Conservation (phyloP, 2,888 invertebrate species). For the Apamea crenata region DNA sequence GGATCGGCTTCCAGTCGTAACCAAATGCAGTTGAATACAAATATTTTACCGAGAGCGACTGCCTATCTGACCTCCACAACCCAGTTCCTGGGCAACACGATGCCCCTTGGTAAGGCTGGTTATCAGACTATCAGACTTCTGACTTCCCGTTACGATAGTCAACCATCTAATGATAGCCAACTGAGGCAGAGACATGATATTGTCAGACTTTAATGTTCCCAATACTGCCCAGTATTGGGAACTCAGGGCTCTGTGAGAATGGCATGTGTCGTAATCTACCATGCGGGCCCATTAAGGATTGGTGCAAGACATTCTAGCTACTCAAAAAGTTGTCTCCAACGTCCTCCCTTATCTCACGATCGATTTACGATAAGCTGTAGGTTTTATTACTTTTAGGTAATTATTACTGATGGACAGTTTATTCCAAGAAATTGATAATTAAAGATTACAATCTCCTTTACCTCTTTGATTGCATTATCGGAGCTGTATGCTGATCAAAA, state of each 20-base stretch:
- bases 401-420: background rate
- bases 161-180: background rate
- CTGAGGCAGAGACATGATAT: background rate
- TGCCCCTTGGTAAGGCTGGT: background rate
- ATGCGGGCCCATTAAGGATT: too few species aligned
- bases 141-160: background rate
- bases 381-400: too few species aligned
- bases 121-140: background rate
- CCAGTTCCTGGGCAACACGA: background rate
- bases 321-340: background rate
- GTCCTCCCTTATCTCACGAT: background rate
- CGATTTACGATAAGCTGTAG: background rate
- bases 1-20: background rate
- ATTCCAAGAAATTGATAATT: slow-evolving; percentile 18
- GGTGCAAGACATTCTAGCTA: background rate
- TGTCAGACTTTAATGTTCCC: background rate
- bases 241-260: too few species aligned
- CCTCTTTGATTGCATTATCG: background rate
- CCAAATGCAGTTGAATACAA: background rate
- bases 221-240: too few species aligned
- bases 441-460: background rate
- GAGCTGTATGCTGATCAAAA: background rate
- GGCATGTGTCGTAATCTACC: background rate
- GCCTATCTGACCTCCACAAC: background rate
- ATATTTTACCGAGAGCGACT: background rate